A percentile compares a stretch with the other conserved stretches of the same genome.
Conservation (phyloP, 2,113 vertebrate genomes). For the Tachycineta bicolor region DNA sequence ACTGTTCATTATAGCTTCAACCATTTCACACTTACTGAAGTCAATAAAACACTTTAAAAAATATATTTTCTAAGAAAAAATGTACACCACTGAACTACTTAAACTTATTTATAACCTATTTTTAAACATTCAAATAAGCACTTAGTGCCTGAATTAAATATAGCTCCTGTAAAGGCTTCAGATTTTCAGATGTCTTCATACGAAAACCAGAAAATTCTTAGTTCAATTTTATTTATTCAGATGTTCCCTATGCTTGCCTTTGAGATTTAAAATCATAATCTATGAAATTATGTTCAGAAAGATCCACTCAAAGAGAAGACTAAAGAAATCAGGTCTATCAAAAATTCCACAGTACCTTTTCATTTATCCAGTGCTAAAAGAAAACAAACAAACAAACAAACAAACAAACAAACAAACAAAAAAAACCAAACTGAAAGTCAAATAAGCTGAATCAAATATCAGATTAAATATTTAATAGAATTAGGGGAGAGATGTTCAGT, state of each 20-base stretch:
- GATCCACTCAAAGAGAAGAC: background rate
- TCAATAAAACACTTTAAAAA: conserved; percentile 40
- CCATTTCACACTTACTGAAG: conserved; percentile 58
- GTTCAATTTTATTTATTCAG: conserved; percentile 19
- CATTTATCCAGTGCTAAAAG: background rate
- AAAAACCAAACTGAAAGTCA: background rate
- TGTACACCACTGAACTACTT: conserved; percentile 4
- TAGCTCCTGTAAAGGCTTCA: conserved; percentile 13
- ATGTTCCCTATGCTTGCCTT: background rate
- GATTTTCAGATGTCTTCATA: conserved; percentile 15
- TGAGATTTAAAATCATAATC: conserved; percentile 35
- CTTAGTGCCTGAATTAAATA: conserved; percentile 35
- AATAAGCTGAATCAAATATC: background rate
- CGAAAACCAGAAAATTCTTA: conserved; percentile 42
- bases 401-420: too few species aligned
- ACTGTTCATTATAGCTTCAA: conserved; percentile 68
- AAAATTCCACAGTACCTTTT: background rate
- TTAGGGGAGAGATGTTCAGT: background rate
- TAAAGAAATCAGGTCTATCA: background rate
- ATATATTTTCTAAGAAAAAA: conserved; percentile 52
- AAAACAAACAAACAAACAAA: too few species aligned
- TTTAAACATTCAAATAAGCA: conserved; percentile 43
- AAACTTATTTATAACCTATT: conserved; percentile 33
- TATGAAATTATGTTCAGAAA: conserved; percentile 4
- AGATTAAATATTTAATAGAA: background rate